These are phyloP conservation scores for Serinus canaria DNA, from an alignment of 2,113 vertebrate species.

Conservation along the genomic window DNA sequence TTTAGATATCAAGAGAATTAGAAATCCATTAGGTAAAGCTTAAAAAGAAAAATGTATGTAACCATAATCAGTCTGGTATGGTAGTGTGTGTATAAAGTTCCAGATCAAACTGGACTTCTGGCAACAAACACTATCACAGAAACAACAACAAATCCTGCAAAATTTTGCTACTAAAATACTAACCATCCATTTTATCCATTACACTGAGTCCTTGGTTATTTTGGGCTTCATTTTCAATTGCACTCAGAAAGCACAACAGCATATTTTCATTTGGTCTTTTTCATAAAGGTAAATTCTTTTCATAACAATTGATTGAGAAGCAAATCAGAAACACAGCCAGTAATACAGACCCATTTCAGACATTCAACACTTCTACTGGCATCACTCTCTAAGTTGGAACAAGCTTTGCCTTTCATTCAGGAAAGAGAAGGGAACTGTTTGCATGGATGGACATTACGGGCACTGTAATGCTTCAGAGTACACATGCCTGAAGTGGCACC, in stretches of 20 bases:
- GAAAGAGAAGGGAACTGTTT: slow-evolving; percentile 19
- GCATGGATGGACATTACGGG: slow-evolving; percentile 7
- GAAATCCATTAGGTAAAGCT: not conserved
- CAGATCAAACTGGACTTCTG: not conserved
- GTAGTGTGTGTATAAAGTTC: not conserved
- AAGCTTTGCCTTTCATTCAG: slow-evolving; percentile 37
- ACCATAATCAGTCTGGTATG: fast-evolving
- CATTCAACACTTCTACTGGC: not conserved
- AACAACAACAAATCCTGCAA: not conserved
- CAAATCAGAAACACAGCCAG: not conserved
- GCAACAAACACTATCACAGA: not conserved
- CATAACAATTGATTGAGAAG: slow-evolving; percentile 8
- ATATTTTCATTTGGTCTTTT: slow-evolving; percentile 6
- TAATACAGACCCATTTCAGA: not conserved
- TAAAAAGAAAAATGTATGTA: not conserved
- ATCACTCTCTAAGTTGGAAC: slow-evolving; percentile 19
- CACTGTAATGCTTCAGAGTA: slow-evolving; percentile 5
- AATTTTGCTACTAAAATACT: not conserved
- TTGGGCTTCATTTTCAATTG: not conserved
- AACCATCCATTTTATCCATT: not conserved
- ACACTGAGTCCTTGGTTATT: not conserved
- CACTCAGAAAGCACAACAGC: not conserved
- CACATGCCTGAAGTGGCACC: not conserved
- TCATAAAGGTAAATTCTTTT: slow-evolving; percentile 14
- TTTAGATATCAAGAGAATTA: not conserved